These are phyloP conservation scores for Theropithecus gelada DNA, from an alignment of 2,113 vertebrate species.

Conservation along the genomic window DNA sequence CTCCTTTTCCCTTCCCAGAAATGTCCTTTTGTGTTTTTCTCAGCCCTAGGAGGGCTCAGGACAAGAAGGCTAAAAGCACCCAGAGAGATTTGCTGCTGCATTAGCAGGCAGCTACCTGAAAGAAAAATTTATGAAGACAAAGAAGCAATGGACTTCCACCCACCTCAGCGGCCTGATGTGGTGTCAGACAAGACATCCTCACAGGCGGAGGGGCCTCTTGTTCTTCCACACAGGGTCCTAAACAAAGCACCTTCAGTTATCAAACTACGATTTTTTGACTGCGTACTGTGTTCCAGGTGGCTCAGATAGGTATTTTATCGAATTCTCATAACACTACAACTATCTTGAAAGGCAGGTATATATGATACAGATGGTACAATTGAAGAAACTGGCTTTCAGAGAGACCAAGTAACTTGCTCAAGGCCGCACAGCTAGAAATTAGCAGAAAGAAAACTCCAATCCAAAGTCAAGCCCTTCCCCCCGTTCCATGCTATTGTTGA, in stretches of 20 bases:
- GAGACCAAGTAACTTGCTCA: background rate
- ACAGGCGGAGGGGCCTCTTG: background rate
- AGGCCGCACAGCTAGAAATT: background rate
- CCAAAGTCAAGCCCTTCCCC: background rate
- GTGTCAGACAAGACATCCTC: background rate
- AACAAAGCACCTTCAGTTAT: background rate
- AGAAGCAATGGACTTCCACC: background rate
- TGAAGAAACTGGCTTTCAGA: background rate
- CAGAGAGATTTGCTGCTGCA: background rate
- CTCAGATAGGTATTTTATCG: background rate
- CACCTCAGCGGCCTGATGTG: background rate
- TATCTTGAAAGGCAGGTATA: background rate
- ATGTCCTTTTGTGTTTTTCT: background rate
- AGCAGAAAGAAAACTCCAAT: background rate
- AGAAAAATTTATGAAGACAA: background rate
- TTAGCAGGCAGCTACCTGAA: background rate
- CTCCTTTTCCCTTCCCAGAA: slow-evolving; percentile 27
- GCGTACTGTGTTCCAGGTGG: background rate
- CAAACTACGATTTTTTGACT: background rate
- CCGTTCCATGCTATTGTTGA: accelerated
- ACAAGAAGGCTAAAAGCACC: background rate
- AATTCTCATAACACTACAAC: background rate
- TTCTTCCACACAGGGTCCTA: background rate
- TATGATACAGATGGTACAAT: background rate
- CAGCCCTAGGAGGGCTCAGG: background rate